Base-by-base conservation (phyloP, 2,113 vertebrate genomes). In the Rhodinocichla rosea region DNA sequence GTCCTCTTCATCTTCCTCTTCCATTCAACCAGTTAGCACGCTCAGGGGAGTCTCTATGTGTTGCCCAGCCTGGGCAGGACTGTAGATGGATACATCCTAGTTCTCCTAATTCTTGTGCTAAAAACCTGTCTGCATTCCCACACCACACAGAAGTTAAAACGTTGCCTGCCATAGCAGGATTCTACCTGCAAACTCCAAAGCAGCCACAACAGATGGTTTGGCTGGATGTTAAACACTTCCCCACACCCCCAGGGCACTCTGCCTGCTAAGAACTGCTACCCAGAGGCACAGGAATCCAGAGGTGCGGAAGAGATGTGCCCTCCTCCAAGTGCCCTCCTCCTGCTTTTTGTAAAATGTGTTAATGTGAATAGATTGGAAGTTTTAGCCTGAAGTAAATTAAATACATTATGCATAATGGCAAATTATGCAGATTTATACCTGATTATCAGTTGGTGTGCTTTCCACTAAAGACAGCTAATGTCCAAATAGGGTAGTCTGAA, bases 341-440 rank as follows among this genome's bases (percentile, higher is more conserved):
- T 76, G 49, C 10, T 73, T 69, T 56, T 78, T 62, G 16, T 69
- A 88, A 64, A 88, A 60, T 71, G 40, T 53, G 42, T 45, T 83
- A 77, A 90, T 81, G 9, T 35, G 83, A 88, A 32, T 80, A 80
- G 74, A 92, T 39, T 49, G 74, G 77, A 81, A 74, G 42, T 47
- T 94, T 83, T 88, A 91, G 67, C 92, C 92, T 56, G 71, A 86
- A 88, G 79, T 82, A 82, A 82, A 87, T 90, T 62, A 85, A 77
- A 55, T 91, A 39, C 68, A 87, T 91, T 94, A 93, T 90, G 77
- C 22, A 88, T 63, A 93, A 90, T 62, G 67, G 75, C 53, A 92
- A 92, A 91, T 91, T 94, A 94, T 89, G 79, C 60, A 94, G 81
- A 95, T 89, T 93, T 90, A 76, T 70, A 83, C 57, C 47, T 89